phyloP scores from a whole-genome alignment of 2,888 invertebrate species.

The Caenorhabditis macrosperma region DNA sequence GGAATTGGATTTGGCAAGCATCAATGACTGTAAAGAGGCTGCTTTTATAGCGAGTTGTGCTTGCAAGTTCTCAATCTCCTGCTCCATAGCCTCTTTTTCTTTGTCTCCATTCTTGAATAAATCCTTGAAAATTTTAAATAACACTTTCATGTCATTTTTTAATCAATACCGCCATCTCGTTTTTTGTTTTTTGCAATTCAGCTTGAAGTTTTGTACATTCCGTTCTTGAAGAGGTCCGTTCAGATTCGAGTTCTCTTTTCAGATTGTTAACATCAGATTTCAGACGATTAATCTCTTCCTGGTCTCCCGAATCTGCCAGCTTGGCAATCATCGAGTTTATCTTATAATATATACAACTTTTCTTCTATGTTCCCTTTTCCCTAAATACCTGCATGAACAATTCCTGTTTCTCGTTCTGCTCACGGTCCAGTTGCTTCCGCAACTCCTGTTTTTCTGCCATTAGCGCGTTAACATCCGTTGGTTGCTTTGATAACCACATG shows the following conservation, averaged over 20 bases:
- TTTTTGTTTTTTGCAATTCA: conserved; percentile 30
- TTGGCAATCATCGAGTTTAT: conserved; percentile 77
- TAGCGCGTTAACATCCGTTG: conserved; percentile 73
- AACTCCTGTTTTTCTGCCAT: conserved; percentile 76
- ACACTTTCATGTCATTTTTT: not conserved
- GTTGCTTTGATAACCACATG: conserved; percentile 74
- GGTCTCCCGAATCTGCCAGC: conserved; percentile 69
- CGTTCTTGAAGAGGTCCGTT: conserved; percentile 24
- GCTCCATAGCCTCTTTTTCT: conserved; percentile 52
- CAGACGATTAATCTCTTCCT: conserved; percentile 54
- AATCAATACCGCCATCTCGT: not conserved
- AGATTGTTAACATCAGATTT: conserved; percentile 50
- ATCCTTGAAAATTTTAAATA: too few species aligned
- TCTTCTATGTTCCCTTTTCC: too few species aligned
- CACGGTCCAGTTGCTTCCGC: conserved; percentile 75
- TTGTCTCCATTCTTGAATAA: conserved; percentile 37
- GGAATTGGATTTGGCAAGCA: conserved; percentile 71
- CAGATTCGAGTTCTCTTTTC: conserved; percentile 45
- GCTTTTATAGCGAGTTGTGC: conserved; percentile 72
- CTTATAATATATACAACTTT: conserved; percentile 44
- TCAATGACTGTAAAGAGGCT: conserved; percentile 74
- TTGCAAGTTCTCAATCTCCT: conserved; percentile 67
- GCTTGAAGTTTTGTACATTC: conserved; percentile 32
- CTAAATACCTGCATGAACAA: conserved; percentile 75
- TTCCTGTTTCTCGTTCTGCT: conserved; percentile 78